Base-by-base conservation (phyloP, 2,888 invertebrate genomes). In the Mesorhabditis sp. region DNA sequence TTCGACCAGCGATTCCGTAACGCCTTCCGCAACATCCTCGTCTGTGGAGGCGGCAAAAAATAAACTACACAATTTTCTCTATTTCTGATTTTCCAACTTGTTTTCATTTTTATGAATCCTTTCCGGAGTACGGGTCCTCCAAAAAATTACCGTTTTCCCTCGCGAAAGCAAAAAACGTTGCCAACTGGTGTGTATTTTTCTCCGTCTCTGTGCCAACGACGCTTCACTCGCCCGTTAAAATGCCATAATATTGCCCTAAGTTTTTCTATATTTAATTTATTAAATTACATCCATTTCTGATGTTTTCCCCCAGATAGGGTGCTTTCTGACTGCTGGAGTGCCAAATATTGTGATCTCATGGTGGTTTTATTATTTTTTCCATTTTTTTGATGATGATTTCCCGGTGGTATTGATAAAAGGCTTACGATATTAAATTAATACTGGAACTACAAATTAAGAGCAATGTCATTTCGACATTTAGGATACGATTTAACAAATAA, bases 1-100 rank as follows among this genome's bases (percentile, higher is more conserved):
- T 84, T 85, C 73, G 84, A 84, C 70, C 82, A 81, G 68, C 73
- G 84, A 28, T 84, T 85, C 70, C 82, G 84, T 43, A 80, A 79
- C 67, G 84, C 84, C 4, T 84, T 84, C 76, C 72, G 82, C 62
- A 80, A 79, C 58, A 80, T 84, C 67, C 71, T 84, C 6, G 72
- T 73, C 67, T 80, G 80, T 62, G 74, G 75, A 58, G 69, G 73
- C 62, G 67, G 67, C 45, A 74, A 72, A 67, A 77, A 76, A 67
- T 67, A 71, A 62, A n/a, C 7, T 28, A 28, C 28, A 28, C 28
- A 28, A 28, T 28, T 28, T 28, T 28, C 28, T 28, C 28, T 28
- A 28, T 28, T 28, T 28, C 28, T n/a, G 28, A 28, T 28, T 28
- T 28, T 28, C 28, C 28, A 28, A 28, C 28, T 28, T 28, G 28